Evolutionary conservation across 1,140 invertebrate species (phyloP).

Genomic region (Mercenaria mercenaria): DNA sequence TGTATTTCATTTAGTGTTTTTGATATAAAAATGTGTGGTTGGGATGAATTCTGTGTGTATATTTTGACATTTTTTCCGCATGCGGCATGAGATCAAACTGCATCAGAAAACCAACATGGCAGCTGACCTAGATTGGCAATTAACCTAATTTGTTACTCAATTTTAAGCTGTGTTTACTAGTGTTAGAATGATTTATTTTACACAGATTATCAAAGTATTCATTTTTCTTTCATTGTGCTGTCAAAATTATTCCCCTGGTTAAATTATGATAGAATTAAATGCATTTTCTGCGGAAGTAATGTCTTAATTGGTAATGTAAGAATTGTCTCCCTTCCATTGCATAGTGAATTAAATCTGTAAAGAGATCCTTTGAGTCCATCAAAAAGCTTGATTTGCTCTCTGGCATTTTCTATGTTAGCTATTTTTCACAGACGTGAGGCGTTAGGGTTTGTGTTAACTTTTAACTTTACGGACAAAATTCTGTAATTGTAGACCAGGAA

Average conservation of each 20-base stretch:
- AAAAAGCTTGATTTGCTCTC: too few species aligned
- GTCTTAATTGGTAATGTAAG: not conserved
- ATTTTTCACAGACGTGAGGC: too few species aligned
- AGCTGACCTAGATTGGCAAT: constrained; percentile 29
- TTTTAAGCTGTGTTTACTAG: not conserved
- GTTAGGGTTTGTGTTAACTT: too few species aligned
- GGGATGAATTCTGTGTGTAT: not conserved
- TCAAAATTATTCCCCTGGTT: too few species aligned
- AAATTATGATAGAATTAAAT: not conserved
- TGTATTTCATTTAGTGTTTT: not conserved
- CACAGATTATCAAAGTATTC: too few species aligned
- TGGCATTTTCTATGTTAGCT: too few species aligned
- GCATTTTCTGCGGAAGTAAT: not conserved
- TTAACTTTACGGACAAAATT: too few species aligned
- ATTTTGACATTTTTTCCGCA: not conserved
- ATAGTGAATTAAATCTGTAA: too few species aligned
- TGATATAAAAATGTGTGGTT: not conserved
- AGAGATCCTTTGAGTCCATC: too few species aligned
- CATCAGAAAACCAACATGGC: constrained; percentile 48
- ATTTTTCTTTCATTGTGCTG: too few species aligned
- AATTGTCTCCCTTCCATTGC: not conserved
- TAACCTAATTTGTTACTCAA: not conserved
- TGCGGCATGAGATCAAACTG: not conserved
- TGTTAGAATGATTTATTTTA: too few species aligned
- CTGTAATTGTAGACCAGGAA: too few species aligned